A percentile compares a stretch with the other conserved stretches of the same genome.
Conservation (phyloP, 2,797 vertebrate species). For the Allobates femoralis region DNA sequence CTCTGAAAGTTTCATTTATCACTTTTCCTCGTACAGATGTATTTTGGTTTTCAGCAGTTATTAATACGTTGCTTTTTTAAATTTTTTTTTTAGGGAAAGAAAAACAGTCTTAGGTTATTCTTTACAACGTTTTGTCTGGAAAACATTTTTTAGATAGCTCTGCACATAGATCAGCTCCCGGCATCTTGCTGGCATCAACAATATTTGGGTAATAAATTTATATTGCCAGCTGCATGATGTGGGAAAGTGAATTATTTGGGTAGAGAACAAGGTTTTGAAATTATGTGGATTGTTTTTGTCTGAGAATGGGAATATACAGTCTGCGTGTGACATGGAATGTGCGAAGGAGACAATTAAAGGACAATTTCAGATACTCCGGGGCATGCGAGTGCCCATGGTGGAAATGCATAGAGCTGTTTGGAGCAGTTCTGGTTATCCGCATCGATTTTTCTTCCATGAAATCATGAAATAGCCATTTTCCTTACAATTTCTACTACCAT, state of each 20-base stretch:
- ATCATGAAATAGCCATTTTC: neutral
- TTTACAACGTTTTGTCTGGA: constrained; percentile 50
- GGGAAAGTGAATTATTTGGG: constrained; percentile 52
- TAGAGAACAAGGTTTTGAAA: constrained; percentile 7
- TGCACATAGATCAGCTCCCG: constrained; percentile 37
- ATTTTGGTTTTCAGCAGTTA: constrained; percentile 38
- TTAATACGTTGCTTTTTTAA: constrained; percentile 24
- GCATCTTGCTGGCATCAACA: constrained; percentile 49
- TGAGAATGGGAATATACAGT: neutral
- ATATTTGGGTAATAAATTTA: constrained; percentile 54
- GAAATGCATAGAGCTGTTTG: neutral
- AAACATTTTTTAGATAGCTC: constrained; percentile 45
- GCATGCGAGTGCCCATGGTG: too few relatives aligned
- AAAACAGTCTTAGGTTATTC: constrained; percentile 47
- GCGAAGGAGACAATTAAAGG: neutral
- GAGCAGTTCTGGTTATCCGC: neutral
- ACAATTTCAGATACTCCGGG: neutral
- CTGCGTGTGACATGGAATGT: neutral
- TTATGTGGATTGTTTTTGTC: constrained; percentile 24
- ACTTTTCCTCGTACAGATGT: constrained; percentile 1
- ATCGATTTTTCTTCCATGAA: neutral
- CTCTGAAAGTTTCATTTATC: constrained; percentile 32
- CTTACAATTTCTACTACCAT: neutral
- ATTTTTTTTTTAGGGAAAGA: constrained; percentile 40
- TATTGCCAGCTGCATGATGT: constrained; percentile 52